Base-by-base conservation (phyloP, 2,113 vertebrate species). In the Xenopus tropicalis region DNA sequence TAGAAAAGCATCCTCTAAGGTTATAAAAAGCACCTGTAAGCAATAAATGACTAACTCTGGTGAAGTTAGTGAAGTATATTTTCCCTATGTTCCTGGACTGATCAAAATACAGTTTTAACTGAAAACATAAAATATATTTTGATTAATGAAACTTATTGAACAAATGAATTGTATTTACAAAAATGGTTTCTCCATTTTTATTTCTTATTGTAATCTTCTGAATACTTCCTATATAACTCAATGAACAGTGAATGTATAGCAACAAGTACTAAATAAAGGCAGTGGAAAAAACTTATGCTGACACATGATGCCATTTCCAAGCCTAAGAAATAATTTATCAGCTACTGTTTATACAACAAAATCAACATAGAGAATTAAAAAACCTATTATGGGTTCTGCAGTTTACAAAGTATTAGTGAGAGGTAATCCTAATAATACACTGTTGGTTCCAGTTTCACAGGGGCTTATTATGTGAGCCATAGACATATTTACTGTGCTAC, bases 401-500 rank as follows among this genome's bases (percentile, higher is more conserved):
- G 1, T 69, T 20, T 79, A 24, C 61, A 73, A 71, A 78, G 54
- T 68, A 71, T 71, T 78, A 74, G 72, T 62, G 66, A 69, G 61
- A 24, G 19, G 46, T 69, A 72, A 46, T 78, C 65, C 74, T 75
- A 78, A 83, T 89, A 84, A 86, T 88, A 85, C 58, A 63, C 72
- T 72, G 79, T 67, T 63, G 52, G 59, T 79, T 86, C 82, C 17
- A 71, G 66, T 86, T 89, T 86, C 69, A 64, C 79, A 62, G 63
- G 52, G 52, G 54, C 78, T 66, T 88, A 86, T 88, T 88, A 24
- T 77, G 79, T 87, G 80, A 86, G 78, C 79, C 75, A 70, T 79
- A 85, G 86, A 87, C 83, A 89, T 84, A 82, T 76, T 76, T 81
- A 83, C 80, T 78, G 83, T 81, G 81, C 72, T 62, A 82, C 71